phyloP scores from a whole-genome alignment of 2,888 invertebrate species.

The Pristionchus maxplancki region DNA sequence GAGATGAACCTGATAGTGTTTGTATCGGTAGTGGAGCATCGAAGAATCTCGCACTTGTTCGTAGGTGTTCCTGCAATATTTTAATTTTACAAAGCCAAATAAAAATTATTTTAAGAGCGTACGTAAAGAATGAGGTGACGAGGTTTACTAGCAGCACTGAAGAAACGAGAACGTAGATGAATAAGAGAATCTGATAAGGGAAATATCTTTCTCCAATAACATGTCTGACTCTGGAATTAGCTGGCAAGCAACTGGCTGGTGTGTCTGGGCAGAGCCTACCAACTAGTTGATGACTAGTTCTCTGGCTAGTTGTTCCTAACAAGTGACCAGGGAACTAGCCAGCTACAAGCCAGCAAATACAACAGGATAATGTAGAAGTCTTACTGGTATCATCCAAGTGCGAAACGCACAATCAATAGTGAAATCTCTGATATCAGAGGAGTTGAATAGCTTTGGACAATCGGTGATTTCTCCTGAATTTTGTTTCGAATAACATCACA shows the following conservation, averaged over 20 bases:
- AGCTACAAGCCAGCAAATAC: too few relatives aligned
- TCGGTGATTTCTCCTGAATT: constrained; percentile 54
- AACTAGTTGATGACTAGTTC: too few relatives aligned
- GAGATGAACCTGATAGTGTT: constrained; percentile 54
- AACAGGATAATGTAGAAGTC: too few relatives aligned
- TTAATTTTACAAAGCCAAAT: too few relatives aligned
- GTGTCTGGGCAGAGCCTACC: too few relatives aligned
- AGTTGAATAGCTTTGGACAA: constrained; percentile 56
- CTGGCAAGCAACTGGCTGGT: too few relatives aligned
- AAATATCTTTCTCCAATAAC: too few relatives aligned
- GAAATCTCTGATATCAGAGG: constrained; percentile 57
- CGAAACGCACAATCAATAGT: constrained; percentile 60
- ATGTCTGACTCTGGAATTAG: too few relatives aligned
- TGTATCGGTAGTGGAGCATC: constrained; percentile 62
- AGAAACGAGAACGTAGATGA: constrained; percentile 62
- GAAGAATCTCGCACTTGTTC: constrained; percentile 62
- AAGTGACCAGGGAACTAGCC: too few relatives aligned
- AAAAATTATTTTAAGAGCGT: too few relatives aligned
- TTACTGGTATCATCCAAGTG: constrained; percentile 33
- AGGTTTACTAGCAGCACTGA: constrained; percentile 63
- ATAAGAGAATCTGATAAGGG: constrained; percentile 56
- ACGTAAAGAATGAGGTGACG: constrained; percentile 65
- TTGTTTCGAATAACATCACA: background rate
- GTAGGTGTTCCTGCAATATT: constrained; percentile 60
- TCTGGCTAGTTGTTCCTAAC: too few relatives aligned